These are phyloP conservation scores for Odontothrips loti DNA, from an alignment of 2,888 invertebrate species.

Conservation along the genomic window DNA sequence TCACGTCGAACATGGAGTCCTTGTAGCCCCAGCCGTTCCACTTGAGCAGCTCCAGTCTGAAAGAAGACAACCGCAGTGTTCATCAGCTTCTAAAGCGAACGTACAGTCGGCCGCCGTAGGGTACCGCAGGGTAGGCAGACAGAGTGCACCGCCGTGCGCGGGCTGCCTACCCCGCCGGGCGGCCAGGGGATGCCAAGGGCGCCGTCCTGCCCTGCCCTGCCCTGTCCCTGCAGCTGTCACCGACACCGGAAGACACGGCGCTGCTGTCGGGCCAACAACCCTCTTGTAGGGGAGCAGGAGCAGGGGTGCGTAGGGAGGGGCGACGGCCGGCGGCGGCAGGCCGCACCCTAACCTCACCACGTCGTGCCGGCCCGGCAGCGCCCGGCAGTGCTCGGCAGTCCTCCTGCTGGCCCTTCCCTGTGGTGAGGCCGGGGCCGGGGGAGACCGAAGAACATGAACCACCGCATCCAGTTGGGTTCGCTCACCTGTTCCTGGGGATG, in stretches of 20 bases:
- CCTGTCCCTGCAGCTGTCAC: no score
- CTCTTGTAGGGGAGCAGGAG: neutral
- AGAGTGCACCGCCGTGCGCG: no score
- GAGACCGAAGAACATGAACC: neutral
- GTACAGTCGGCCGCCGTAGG: no score
- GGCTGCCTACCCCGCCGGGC: neutral
- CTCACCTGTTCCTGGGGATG: slow-evolving; percentile 16
- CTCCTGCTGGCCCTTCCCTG: no score
- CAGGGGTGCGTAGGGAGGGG: neutral
- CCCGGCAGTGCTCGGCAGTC: no score
- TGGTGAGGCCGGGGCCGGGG: no score
- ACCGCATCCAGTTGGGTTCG: neutral
- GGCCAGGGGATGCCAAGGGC: neutral
- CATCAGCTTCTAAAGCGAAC: no score
- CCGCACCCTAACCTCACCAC: neutral
- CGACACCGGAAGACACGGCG: neutral
- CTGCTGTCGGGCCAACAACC: neutral
- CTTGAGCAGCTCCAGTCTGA: slow-evolving; percentile 83
- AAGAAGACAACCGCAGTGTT: neutral
- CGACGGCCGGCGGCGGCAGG: no score
- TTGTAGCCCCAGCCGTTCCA: slow-evolving; percentile 99
- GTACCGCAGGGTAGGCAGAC: no score
- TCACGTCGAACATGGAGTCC: slow-evolving; percentile 78
- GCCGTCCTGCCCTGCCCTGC: no score
- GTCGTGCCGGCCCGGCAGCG: neutral